Evolutionary conservation across 1,140 invertebrate genomes (phyloP), one percentile per base, ranked within the genome.

Genomic region (Drosophila lacteicornis): DNA sequence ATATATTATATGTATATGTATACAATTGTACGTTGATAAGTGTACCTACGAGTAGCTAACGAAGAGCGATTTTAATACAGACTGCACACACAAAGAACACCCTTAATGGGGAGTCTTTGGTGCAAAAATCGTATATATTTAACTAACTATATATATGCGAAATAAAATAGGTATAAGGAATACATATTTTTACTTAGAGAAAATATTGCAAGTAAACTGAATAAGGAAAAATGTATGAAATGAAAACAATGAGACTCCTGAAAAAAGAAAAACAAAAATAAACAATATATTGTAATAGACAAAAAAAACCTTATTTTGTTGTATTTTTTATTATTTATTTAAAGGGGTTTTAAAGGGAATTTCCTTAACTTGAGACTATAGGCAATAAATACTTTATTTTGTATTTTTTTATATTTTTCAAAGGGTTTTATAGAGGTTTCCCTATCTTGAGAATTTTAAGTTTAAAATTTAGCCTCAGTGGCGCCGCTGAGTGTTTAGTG

Each of bases 211-310:
- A 61, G 9, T 50, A 58, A 61, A 73, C 47, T 79, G 57, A 80
- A 71, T 53, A 69, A 69, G 53, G 53, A 13, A 51, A 79, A 67
- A 76, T 86, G 80, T 79, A 82, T 83, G 74, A 88, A 88, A 80
- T 88, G 84, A 88, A 87, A 87, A 87, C 84, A 88, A 73, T 87
- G 77, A 87, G 84, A 87, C 84, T 87, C 74, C 81, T 85, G 78
- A 86, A 73, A 55, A 55, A 75, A 45, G 61, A 78, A 63, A 82
- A 59, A 87, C 69, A 80, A 82, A 82, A 78, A 70, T 67, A 74
- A 79, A 88, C 79, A 56, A 60, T 45, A 51, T 56, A 77, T 46
- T 49, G 67, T 80, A 87, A 66, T 87, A 83, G 73, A 78, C 68
- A 88, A 77, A 22, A 22, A 25, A 62, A 12, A 25, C 13, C 45